Evolutionary conservation across 1,140 invertebrate species (phyloP), one percentile per base, ranked within the genome.

Genomic region (Papilio machaon): DNA sequence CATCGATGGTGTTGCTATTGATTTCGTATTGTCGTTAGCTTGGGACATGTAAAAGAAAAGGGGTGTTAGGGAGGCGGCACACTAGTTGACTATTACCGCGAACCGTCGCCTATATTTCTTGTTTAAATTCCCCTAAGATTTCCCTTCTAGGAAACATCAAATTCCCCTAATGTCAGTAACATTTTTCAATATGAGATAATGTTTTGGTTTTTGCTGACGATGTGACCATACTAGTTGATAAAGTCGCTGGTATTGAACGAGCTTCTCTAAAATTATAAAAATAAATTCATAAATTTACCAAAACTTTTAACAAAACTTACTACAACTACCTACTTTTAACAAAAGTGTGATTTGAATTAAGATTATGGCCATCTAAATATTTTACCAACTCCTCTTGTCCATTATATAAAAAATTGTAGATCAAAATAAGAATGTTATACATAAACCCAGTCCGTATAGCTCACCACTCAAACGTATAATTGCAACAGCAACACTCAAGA

Each of bases 21-120:
- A 94, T 94, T 94, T 93, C 91, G 91, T 91, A 94, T 94, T 94
- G 93, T 94, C 92, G 93, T 94, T 94, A 93, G 93, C 88, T 89
- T 83, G 92, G 90, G 91, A 92, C 93, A 92, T 94, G 91, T 92
- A 90, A 92, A 93, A 93, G 89, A 90, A 94, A 92, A 92, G 91
- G 90, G 92, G 90, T 92, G 84, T 91, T 88, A 90, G 86, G 86
- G 82, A 64, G 85, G 60, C n/a, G 82, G 79, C 81, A 88, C 84
- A 88, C 87, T 88, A 78, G 79, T 80, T 58, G 52, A 75, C 58
- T 81, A 74, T 73, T 81, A 80, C 81, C 81, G 79, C 78, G 64
- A 70, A 70, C 64, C 64, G 64, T 70, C 30, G 64, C 64, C 30
- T 70, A 70, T 70, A 38, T 35, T 60, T 75, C 64, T 82, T 74